Evolutionary conservation across 1,140 invertebrate genomes (phyloP).

Genomic region (Nomia melanderi): DNA sequence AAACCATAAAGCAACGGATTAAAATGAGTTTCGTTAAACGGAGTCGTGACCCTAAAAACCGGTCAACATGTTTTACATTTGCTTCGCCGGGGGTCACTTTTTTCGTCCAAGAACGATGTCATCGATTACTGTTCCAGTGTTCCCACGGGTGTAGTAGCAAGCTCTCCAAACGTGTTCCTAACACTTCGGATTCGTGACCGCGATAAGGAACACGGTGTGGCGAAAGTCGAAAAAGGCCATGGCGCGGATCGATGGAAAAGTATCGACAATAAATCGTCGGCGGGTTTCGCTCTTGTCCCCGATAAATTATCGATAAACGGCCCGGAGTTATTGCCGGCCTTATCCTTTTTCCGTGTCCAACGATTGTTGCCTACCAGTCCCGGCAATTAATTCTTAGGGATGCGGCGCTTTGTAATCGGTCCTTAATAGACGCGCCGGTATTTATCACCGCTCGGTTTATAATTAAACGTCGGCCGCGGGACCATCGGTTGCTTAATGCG

Average conservation of each 20-base stretch:
- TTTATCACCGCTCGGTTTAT: slow-evolving; percentile 42
- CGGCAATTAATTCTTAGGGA: slow-evolving; percentile 51
- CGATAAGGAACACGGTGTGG: not conserved
- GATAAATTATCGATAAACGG: slow-evolving; percentile 44
- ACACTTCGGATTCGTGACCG: not conserved
- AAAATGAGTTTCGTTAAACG: too few species aligned
- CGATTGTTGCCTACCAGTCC: slow-evolving; percentile 36
- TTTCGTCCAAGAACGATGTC: too few species aligned
- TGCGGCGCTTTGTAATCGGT: slow-evolving; percentile 46
- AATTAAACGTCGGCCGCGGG: slow-evolving; percentile 44
- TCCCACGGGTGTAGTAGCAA: too few species aligned
- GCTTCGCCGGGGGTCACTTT: too few species aligned
- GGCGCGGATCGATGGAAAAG: slow-evolving; percentile 1
- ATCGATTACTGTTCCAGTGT: not conserved
- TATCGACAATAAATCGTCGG: slow-evolving; percentile 13
- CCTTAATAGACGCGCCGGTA: slow-evolving; percentile 26
- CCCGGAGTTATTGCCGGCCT: slow-evolving; percentile 4
- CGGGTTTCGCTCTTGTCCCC: not conserved
- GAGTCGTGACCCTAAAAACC: too few species aligned
- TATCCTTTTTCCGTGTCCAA: not conserved
- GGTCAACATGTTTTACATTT: too few species aligned
- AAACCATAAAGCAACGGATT: too few species aligned
- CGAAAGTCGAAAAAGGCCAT: not conserved
- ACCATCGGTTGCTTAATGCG: slow-evolving; percentile 29
- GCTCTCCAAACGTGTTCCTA: too few species aligned